Conservation (phyloP, 2,797 vertebrate genomes). For the Sebastolobus alascanus region DNA sequence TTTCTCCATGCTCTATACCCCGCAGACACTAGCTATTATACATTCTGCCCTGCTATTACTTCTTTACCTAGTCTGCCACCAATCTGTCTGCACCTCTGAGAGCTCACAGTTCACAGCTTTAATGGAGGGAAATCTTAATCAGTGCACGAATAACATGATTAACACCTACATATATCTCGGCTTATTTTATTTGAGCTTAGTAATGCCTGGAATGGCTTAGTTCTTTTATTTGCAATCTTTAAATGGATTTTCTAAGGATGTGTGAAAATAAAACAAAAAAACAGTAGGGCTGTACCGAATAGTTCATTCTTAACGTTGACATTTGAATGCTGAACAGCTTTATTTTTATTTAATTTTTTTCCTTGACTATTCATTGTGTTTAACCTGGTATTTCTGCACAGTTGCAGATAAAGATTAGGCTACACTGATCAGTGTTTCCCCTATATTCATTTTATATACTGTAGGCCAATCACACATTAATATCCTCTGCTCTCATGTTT, state of each 20-base stretch:
- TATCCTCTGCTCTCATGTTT: no score
- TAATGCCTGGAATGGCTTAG: background rate
- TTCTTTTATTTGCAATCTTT: background rate
- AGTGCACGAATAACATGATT: constrained; percentile 13
- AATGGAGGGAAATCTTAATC: constrained; percentile 5
- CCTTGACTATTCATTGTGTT: background rate
- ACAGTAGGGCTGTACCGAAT: background rate
- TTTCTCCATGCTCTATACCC: constrained; percentile 62
- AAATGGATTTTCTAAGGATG: background rate
- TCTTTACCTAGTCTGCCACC: constrained; percentile 30
- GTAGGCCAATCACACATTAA: no score
- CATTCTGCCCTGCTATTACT: constrained; percentile 31
- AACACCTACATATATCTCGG: background rate
- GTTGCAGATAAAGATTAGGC: background rate
- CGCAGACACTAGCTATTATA: constrained; percentile 55
- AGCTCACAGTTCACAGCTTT: constrained; percentile 16
- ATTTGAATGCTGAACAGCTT: background rate
- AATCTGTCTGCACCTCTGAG: constrained; percentile 30
- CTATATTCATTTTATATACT: no score
- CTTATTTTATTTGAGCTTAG: background rate
- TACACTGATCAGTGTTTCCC: no score
- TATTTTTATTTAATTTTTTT: background rate
- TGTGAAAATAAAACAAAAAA: background rate
- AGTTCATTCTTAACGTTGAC: background rate
- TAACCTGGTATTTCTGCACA: background rate